Evolutionary conservation across 1,140 invertebrate genomes (phyloP), one percentile per base, ranked within the genome.

Genomic region (Diorhabda carinulata): DNA sequence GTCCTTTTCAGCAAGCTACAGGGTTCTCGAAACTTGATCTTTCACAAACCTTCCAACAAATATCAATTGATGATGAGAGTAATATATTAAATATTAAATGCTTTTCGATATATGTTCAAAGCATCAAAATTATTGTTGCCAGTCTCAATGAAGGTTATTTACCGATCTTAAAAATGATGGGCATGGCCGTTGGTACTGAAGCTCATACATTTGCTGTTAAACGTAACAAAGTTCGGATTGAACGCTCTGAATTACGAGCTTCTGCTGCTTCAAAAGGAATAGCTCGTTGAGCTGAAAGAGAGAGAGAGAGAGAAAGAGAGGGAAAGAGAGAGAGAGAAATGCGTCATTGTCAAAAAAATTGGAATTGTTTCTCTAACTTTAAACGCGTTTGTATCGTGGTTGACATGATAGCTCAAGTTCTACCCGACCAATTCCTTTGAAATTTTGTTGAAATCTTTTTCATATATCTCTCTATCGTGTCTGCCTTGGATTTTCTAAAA

Each of bases 181-280:
- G 52, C 52, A 56, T 56, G 6, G 6, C n/a, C n/a, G 52, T 56
- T 56, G 52, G 52, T 56, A 56, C 52, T 56, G 52, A 60, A 60
- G 58, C 58, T 60, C 40, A 60, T 40, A 40, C 58, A 60, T 60
- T 60, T 60, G 58, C 58, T 8, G 58, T 60, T 6, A 60, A 25
- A 60, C 25, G 8, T 40, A 60, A 2, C 58, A 2, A 60, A 40
- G 6, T 40, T 8, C 8, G 58, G 25, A 60, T 60, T 60, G 40
- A 60, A 1, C 58, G 58, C 58, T 60, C 58, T 40, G 58, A 60
- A 60, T 2, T 60, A 40, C 58, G 58, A 60, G 2, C 8, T 60
- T 60, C 58, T 60, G 58, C 58, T n/a, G 58, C 58, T 60, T 60
- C 58, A 60, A 25, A 60, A 60, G 58, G 8, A 40, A 60, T 25